phyloP scores from a whole-genome alignment of 2,888 invertebrate genomes.

The Dichetophora obliterata region DNA sequence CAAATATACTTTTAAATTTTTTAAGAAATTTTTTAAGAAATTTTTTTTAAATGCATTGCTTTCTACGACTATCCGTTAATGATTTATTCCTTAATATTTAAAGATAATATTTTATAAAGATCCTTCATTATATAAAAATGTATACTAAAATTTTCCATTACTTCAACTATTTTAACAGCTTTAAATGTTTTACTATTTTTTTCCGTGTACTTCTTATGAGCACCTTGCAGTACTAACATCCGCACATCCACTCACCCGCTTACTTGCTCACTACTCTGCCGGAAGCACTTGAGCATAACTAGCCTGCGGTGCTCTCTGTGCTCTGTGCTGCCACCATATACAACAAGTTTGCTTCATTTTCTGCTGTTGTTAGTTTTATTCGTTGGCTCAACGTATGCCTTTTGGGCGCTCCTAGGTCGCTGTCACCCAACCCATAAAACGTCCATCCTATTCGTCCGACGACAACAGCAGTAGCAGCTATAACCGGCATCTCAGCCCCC shows the following conservation, averaged over 20 bases:
- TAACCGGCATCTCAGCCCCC: no score
- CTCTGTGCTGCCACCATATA: background rate
- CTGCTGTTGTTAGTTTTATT: background rate
- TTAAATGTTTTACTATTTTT: no score
- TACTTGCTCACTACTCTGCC: slow-evolving; percentile 29
- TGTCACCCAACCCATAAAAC: background rate
- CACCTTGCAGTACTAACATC: background rate
- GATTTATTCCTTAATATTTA: no score
- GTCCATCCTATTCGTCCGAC: background rate
- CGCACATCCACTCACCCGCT: slow-evolving; percentile 7
- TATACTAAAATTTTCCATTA: no score
- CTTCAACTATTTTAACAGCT: no score
- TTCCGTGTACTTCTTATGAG: slow-evolving; percentile 3
- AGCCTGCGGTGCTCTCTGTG: slow-evolving; percentile 27
- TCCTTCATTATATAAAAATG: no score
- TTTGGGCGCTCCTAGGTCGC: slow-evolving; percentile 1
- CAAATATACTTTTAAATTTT: no score
- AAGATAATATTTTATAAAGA: no score
- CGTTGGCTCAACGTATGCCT: background rate
- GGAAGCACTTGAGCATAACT: slow-evolving; percentile 45
- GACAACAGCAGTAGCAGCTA: background rate
- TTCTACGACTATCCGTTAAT: no score
- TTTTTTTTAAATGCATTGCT: no score
- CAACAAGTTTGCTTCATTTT: background rate
- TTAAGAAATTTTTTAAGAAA: no score